phyloP scores from a whole-genome alignment of 2,888 invertebrate species.

The Eumacrocentrus americanus region DNA sequence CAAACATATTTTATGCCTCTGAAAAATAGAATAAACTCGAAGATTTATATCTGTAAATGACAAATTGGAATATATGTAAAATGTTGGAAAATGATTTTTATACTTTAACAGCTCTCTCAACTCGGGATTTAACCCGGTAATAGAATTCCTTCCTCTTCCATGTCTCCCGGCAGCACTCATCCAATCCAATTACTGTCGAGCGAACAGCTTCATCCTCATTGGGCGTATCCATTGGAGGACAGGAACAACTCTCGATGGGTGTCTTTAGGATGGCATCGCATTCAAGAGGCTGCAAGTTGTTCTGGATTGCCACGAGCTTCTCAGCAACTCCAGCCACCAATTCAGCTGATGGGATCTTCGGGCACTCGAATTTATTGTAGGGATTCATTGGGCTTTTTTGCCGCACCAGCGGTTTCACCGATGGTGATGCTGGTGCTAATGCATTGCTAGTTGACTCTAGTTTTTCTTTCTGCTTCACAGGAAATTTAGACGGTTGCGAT shows the following conservation, averaged over 20 bases:
- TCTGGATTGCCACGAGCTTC: conserved; percentile 28
- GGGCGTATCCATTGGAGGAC: conserved; percentile 36
- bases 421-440: neutral
- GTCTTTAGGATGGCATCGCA: conserved; percentile 37
- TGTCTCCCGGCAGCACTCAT: conserved; percentile 35
- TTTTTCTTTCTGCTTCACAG: neutral
- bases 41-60: neutral
- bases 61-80: no score
- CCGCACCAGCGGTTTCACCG: conserved; percentile 24
- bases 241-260: conserved; percentile 39
- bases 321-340: conserved; percentile 35
- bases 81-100: conserved; percentile 10
- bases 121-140: conserved; percentile 44
- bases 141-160: conserved; percentile 43
- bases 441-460: conserved; percentile 1
- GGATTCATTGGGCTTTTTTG: conserved; percentile 47
- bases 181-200: conserved; percentile 31
- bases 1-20: conserved; percentile 53
- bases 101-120: conserved; percentile 48
- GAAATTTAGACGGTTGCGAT: neutral
- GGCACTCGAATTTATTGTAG: conserved; percentile 44
- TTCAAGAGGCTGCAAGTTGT: conserved; percentile 38
- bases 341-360: conserved; percentile 35
- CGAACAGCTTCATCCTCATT: conserved; percentile 27
- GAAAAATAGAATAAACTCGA: conserved; percentile 13